Conservation (phyloP, 2,797 vertebrate species). For the Melanotaenia nigrans region DNA sequence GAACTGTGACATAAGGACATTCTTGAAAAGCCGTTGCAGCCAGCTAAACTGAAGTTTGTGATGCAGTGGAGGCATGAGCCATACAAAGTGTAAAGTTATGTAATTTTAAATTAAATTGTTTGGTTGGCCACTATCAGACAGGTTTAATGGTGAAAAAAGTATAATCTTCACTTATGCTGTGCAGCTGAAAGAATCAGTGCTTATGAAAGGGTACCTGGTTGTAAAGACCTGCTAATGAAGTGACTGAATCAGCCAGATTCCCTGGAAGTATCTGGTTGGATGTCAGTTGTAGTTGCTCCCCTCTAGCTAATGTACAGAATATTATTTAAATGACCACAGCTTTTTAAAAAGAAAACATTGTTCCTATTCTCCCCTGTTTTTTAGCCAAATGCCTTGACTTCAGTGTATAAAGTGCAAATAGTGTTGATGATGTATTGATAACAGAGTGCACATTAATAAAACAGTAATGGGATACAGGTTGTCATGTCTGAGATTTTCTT, state of each 20-base stretch:
- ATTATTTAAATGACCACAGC: slow-evolving; percentile 76
- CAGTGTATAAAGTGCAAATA: slow-evolving; percentile 82
- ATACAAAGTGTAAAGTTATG: slow-evolving; percentile 35
- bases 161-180: slow-evolving; percentile 4
- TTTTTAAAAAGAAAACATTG: slow-evolving; percentile 71
- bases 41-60: slow-evolving; percentile 23
- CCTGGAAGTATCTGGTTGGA: slow-evolving; percentile 65
- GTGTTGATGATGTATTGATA: slow-evolving; percentile 78
- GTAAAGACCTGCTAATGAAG: slow-evolving; percentile 41
- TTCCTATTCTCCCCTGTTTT: slow-evolving; percentile 64
- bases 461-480: slow-evolving; percentile 64
- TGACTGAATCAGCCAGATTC: slow-evolving; percentile 50
- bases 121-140: not conserved
- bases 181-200: slow-evolving; percentile 40
- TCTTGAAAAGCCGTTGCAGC: slow-evolving; percentile 2
- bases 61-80: slow-evolving; percentile 27
- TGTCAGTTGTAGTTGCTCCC: slow-evolving; percentile 25
- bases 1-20: slow-evolving; percentile 55
- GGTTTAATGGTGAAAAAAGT: slow-evolving; percentile 18
- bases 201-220: slow-evolving; percentile 68
- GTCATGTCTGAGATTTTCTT: slow-evolving; percentile 51
- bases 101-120: slow-evolving; percentile 44
- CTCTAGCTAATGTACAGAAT: slow-evolving; percentile 64
- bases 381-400: slow-evolving; percentile 83
- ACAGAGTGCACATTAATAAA: slow-evolving; percentile 82